Evolutionary conservation across 2,113 vertebrate species (phyloP), one percentile per base, ranked within the genome.

Genomic region (Scolopax mira): DNA sequence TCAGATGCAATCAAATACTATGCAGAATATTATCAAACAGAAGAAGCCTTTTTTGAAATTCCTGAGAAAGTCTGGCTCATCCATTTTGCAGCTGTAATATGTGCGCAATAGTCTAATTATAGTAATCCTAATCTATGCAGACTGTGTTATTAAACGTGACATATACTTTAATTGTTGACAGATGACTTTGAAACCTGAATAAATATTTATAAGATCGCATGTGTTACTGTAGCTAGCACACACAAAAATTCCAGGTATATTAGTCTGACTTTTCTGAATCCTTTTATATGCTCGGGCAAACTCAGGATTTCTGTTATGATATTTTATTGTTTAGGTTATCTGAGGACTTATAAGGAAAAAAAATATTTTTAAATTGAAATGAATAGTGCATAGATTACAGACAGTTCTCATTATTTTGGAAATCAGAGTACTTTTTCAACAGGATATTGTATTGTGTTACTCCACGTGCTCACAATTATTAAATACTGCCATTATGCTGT

Each of bases 111-210:
- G 28, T 90, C 96, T 97, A 96, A 97, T 96, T 96, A 96, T 90
- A 95, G 95, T 79, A 95, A 94, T 90, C 79, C n/a, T 92, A 94
- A 96, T 96, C 88, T 96, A 90, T 87, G 65, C 72, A 84, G 92
- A 60, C 82, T 94, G 62, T 64, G 57, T 73, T 94, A 95, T 96
- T 95, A 96, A 96, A 94, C 0, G 51, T 96, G 93, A 92, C 92
- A 93, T 96, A 93, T 78, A 90, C 93, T 96, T 90, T 96, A 96
- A 95, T 95, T 95, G 96, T 92, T 92, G 96, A 94, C 96, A 97
- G 94, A 96, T 96, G 93, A 90, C 65, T 94, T 90, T 94, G 60
- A 96, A 92, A 46, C 48, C 13, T 39, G 16, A n/a, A 90, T 97
- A 94, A 95, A 96, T 97, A 95, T 97, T 94, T 94, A 96, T 93